Base-by-base conservation (phyloP, 1,140 invertebrate species). In the Bombus confusus region DNA sequence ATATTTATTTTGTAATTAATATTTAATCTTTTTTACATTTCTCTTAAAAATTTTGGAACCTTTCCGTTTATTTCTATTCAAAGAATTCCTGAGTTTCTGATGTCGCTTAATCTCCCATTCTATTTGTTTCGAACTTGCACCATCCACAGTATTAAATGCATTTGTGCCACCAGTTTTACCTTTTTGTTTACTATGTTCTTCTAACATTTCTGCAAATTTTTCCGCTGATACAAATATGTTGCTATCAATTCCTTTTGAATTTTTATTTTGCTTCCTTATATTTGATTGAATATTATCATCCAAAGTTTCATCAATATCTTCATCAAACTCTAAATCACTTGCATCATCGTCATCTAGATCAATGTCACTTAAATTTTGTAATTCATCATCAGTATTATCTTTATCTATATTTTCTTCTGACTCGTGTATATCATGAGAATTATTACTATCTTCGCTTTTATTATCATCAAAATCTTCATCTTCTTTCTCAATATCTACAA, bases 191-290 rank as follows among this genome's bases (percentile, higher is more conserved):
- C 96, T 96, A 43, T 97, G 96, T 85, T 97, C 96, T 92, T 97
- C 97, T 62, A 97, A 90, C 88, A 97, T 95, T 37, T 97, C 96
- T 1, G 97, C 96, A 91, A 97, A 97, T 91, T 97, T 96, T 94
- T 97, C 97, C 1, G 97, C 97, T 1, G 97, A 97, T n/a, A 97
- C 96, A 92, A 97, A 97, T 47, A 97, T 90, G 66, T 93, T 92
- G 31, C 81, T 91, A 15, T 92, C 91, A 15, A 90, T 78, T 22
- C 77, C 83, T 47, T 87, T 89, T 1, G 10, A 37, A 12, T 86
- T 91, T 88, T 84, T 88, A 74, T n/a, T 86, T 25, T 39, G 31
- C 69, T 77, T 87, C 25, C 76, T 86, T 39, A 72, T 83, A 59
- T 10, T 83, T 43, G 83, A 81, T 71, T 78, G 31, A 76, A 57